Conservation (phyloP, 37 sponge, comb jelly and placozoan species). For the Oscarella lobularis region DNA sequence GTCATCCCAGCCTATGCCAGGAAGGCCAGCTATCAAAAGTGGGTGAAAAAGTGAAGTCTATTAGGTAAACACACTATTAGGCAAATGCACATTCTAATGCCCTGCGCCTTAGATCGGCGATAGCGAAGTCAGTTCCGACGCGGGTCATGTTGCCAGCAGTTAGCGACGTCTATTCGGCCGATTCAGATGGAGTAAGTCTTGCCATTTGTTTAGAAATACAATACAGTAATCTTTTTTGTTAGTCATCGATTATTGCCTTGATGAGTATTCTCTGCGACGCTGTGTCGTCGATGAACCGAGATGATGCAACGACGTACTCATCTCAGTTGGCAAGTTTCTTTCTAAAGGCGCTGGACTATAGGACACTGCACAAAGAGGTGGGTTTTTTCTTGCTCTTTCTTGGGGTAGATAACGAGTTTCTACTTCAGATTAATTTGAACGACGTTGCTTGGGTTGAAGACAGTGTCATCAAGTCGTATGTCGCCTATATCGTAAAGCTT, state of each 20-base stretch:
- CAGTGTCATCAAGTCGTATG: slow-evolving; percentile 15
- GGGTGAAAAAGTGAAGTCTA: too few relatives aligned
- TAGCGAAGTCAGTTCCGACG: slow-evolving; percentile 21
- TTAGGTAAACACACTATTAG: too few relatives aligned
- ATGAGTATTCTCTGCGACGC: slow-evolving; percentile 28
- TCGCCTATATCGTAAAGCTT: slow-evolving; percentile 48
- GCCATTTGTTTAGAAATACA: too few relatives aligned
- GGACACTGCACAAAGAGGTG: slow-evolving; percentile 9
- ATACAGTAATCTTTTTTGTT: too few relatives aligned
- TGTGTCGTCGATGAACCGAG: slow-evolving; percentile 12
- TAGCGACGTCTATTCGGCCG: slow-evolving; percentile 4
- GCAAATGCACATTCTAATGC: too few relatives aligned
- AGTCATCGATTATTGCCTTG: slow-evolving; percentile 34
- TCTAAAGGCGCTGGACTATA: slow-evolving; percentile 27
- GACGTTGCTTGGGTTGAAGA: slow-evolving; percentile 38
- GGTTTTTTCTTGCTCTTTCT: too few relatives aligned
- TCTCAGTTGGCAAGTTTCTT: slow-evolving; percentile 26
- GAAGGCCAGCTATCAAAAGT: too few relatives aligned
- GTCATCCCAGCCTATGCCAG: too few relatives aligned
- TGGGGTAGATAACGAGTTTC: too few relatives aligned
- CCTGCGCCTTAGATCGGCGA: too few relatives aligned
- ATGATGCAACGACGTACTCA: slow-evolving; percentile 21
- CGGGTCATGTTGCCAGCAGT: slow-evolving; percentile 39
- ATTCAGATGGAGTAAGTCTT: not conserved
- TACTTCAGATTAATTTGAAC: slow-evolving; percentile 16